These are phyloP conservation scores for Umimayanthus kanabou DNA, from an alignment of 92 coral and sea anemone genomes.

Conservation along the genomic window DNA sequence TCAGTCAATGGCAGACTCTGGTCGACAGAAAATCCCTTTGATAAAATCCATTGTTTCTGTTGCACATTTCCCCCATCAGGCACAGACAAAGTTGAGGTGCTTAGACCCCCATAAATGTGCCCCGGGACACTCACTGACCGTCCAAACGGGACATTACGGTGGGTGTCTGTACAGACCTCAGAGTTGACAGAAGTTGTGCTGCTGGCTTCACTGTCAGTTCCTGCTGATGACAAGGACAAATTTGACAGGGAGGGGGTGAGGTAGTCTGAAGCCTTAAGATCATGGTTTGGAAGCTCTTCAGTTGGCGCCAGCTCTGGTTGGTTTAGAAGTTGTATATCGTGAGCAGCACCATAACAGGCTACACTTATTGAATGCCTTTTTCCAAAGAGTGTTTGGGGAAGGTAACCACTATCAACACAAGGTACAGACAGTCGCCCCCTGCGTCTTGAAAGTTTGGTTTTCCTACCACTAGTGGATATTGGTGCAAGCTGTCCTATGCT, in stretches of 20 bases:
- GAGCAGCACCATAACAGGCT: neutral
- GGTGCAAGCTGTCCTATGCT: constrained; percentile 33
- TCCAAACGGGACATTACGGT: neutral
- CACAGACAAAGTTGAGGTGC: neutral
- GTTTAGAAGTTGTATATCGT: neutral
- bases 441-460: constrained; percentile 6
- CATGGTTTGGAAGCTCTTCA: neutral
- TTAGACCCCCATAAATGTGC: neutral
- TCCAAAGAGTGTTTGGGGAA: constrained; percentile 7
- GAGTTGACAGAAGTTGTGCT: neutral
- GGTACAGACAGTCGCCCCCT: constrained; percentile 25
- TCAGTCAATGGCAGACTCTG: constrained; percentile 15
- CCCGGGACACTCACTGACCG: constrained; percentile 36
- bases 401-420: neutral
- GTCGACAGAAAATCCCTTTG: constrained; percentile 31
- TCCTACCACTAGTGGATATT: neutral
- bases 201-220: neutral
- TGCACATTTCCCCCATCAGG: neutral
- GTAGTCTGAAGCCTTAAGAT: neutral
- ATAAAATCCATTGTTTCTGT: neutral
- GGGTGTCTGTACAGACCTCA: constrained; percentile 1
- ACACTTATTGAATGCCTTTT: constrained; percentile 10
- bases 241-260: neutral
- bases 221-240: constrained; percentile 30
- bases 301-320: neutral